phyloP scores from a whole-genome alignment of 2,113 vertebrate species.

The Litocranius walleri region DNA sequence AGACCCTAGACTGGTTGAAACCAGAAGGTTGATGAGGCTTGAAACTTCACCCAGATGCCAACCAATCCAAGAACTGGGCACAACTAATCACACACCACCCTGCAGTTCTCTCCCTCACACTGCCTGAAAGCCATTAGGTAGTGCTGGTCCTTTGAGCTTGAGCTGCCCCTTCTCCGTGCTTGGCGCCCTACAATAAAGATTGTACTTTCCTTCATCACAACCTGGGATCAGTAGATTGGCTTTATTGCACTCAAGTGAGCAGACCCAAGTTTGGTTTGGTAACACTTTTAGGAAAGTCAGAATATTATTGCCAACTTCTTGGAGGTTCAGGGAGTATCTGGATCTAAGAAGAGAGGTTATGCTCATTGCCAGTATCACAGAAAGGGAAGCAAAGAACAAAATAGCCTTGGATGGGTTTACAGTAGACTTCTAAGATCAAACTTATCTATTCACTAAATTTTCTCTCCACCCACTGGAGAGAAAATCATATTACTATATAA shows the following conservation, averaged over 20 bases:
- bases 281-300: neutral
- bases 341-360: neutral
- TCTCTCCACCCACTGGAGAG: neutral
- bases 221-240: neutral
- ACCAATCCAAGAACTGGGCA: neutral
- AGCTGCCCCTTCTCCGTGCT: neutral
- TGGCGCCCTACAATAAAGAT: neutral
- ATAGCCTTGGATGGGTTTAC: neutral
- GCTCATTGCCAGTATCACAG: neutral
- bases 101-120: neutral
- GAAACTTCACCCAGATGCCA: neutral
- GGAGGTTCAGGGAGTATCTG: neutral
- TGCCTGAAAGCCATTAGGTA: neutral
- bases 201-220: too few species aligned
- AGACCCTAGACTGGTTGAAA: neutral
- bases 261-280: neutral
- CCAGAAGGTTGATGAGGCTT: neutral
- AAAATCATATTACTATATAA: neutral
- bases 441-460: neutral
- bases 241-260: neutral
- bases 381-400: slow-evolving; percentile 1
- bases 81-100: neutral
- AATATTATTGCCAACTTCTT: neutral
- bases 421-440: slow-evolving; percentile 12
- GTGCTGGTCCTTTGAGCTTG: neutral